Base-by-base conservation (phyloP, 2,888 invertebrate species). In the Mythimna albipuncta region DNA sequence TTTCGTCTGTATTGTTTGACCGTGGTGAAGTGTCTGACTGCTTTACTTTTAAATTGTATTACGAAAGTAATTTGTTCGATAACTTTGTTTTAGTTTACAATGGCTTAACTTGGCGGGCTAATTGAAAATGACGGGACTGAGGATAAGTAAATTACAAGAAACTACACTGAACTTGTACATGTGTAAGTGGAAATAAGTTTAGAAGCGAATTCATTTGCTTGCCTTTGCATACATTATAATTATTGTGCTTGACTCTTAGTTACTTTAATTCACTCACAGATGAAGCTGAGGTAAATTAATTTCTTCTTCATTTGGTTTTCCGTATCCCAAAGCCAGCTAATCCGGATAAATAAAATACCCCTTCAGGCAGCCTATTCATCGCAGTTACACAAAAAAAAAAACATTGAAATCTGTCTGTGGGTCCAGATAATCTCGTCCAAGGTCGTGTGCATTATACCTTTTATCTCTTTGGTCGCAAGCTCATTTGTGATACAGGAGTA, bases 351-450 rank as follows among this genome's bases (percentile, higher is more conserved):
- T 75, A 80, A 82, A 84, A 72, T 70, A 81, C 74, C 72, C 66
- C 77, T 78, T 74, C 69, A 77, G 38, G 32, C 16, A 7, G 54
- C 58, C 63, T 73, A 72, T 82, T 86, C 81, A 85, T 77, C 79
- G 69, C 55, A 66, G 68, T 79, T 64, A 70, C 71, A 77, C 83
- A 83, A 85, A 82, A 83, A 82, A 83, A 82, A 86, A 87, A 86
- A 76, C 84, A 87, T 86, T 87, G 79, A 83, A 86, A 84, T 83
- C 74, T 76, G 75, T 86, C 81, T 76, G 72, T 75, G 80, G 79
- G 77, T 72, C 64, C 38, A 68, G 85, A 85, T 88, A 87, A 88
- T 87, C 88, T 75, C 72, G 68, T 63, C 70, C 77, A 83, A 88
- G 85, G 83, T 83, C 74, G 72, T 71, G 59, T 80, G 75, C 78